Base-by-base conservation (phyloP, 2,888 invertebrate species). In the Ceraclea dissimilis region DNA sequence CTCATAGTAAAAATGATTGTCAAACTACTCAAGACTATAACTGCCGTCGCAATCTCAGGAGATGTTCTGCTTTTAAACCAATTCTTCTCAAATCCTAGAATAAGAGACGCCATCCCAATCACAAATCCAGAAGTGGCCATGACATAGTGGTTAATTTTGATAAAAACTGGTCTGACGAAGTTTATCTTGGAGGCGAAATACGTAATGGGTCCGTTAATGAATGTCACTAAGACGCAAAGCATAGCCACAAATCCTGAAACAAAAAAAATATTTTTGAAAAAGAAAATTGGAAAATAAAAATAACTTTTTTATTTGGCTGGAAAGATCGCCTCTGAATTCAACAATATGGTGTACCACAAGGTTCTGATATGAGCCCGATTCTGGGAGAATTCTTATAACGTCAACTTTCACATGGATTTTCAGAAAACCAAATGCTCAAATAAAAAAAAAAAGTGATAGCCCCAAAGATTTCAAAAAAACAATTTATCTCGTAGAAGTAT, bases 211-310 rank as follows among this genome's bases (percentile, higher is more conserved):
- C 61, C 61, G 26, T 59, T 61, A 44, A 59, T 26, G 2, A 53
- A 26, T 2, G 59, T 49, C 2, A 44, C 16, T 1, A 56, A 8
- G 2, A 58, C 17, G 11, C 59, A 51, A 8, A 59, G 44, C 47
- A 59, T 31, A 5, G 61, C 59, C 2, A 47, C 26, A 16, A 61
- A 20, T n/a, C 61, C 61, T 61, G 39, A 51, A 60, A 58, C 1
- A 33, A 51, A 26, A 44, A 8, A 44, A 44, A 44, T 17, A 10
- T 8, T n/a, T 31, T 31, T 31, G 11, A 31, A 31, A 31, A 31
- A n/a, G n/a, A n/a, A n/a, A n/a, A n/a, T n/a, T n/a, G n/a, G n/a
- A n/a, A n/a, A n/a, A n/a, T n/a, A n/a, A n/a, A n/a, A n/a, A n/a
- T n/a, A n/a, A n/a, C n/a, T n/a, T n/a, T n/a, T n/a, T n/a, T n/a